Evolutionary conservation across 37 sponge, comb jelly and placozoan genomes (phyloP).

Genomic region (Chondrosia reniformis): DNA sequence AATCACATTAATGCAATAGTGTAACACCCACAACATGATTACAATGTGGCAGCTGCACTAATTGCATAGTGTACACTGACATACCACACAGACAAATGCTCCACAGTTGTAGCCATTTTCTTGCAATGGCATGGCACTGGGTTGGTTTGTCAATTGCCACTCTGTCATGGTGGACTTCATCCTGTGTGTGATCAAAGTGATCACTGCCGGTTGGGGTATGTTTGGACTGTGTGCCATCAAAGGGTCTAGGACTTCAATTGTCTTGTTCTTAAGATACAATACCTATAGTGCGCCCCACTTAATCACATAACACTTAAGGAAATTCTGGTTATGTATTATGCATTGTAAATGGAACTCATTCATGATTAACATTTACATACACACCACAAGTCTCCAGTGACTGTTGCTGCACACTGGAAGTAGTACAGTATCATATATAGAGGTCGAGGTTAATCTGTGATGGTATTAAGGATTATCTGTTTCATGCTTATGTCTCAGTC

Average conservation of each 20-base stretch:
- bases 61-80: too few species aligned
- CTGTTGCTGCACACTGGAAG: constrained; percentile 4
- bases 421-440: not conserved
- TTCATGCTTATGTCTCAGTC: not conserved
- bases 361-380: too few species aligned
- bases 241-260: not conserved
- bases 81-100: too few species aligned
- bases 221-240: not conserved
- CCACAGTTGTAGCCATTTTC: too few species aligned
- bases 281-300: too few species aligned
- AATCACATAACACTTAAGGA: not conserved
- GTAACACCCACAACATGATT: too few species aligned
- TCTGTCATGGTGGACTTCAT: not conserved
- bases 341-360: too few species aligned
- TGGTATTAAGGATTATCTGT: not conserved
- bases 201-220: too few species aligned
- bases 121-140: not conserved
- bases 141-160: not conserved
- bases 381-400: not conserved
- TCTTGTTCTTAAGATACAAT: not conserved
- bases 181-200: too few species aligned
- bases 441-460: not conserved
- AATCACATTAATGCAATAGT: too few species aligned
- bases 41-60: too few species aligned
- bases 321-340: too few species aligned